Percentiles rank a stretch among this genome's conserved stretches.
Conservation (phyloP, 2,113 vertebrate genomes). For the Amazona guildingii region DNA sequence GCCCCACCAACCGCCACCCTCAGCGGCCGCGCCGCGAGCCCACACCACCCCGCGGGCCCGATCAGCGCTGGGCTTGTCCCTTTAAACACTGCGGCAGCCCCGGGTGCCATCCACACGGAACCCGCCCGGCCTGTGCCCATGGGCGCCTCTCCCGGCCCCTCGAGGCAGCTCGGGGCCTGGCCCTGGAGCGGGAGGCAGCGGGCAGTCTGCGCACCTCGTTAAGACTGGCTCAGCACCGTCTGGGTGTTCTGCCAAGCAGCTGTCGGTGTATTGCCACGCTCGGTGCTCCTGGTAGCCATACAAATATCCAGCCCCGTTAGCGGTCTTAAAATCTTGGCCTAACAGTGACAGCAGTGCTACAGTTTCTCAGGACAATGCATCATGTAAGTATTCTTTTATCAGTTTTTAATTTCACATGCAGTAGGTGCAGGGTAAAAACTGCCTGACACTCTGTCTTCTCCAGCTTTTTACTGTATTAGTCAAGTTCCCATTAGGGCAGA, state of each 20-base stretch:
- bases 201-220: fast-evolving
- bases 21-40: not conserved
- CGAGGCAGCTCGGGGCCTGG: not conserved
- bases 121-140: not conserved
- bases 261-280: fast-evolving
- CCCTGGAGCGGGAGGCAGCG: not conserved
- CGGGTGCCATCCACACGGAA: too few relatives aligned
- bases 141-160: not conserved
- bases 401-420: not conserved
- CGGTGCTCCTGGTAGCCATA: not conserved
- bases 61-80: too few relatives aligned
- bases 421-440: not conserved
- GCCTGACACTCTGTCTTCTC: not conserved
- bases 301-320: not conserved
- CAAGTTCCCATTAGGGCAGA: not conserved
- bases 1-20: not conserved
- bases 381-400: not conserved
- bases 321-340: not conserved
- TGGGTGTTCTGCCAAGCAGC: fast-evolving
- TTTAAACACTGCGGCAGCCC: not conserved
- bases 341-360: not conserved
- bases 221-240: fast-evolving
- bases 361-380: not conserved
- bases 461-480: not conserved
- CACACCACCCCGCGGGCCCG: not conserved